These are phyloP conservation scores for Pseudobourletiella spinata DNA, from an alignment of 1,140 invertebrate species.

Conservation along the genomic window DNA sequence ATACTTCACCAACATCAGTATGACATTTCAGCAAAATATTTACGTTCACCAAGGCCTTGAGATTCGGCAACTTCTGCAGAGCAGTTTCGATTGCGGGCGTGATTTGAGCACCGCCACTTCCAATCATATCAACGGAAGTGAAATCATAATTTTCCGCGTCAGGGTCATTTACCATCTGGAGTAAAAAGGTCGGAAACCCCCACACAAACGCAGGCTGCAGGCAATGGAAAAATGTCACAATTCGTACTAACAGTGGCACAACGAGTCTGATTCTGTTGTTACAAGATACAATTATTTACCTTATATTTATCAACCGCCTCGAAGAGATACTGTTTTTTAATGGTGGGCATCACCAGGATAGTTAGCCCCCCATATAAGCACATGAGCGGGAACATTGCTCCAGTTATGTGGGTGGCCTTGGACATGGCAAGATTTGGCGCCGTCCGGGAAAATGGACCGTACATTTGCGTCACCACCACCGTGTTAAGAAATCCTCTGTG, in stretches of 20 bases:
- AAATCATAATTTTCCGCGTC: conserved; percentile 2
- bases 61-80: not conserved
- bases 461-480: not conserved
- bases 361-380: not conserved
- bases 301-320: conserved; percentile 18
- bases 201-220: conserved; percentile 8
- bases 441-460: not conserved
- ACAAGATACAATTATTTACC: conserved; percentile 7
- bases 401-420: conserved; percentile 18
- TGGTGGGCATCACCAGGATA: not conserved
- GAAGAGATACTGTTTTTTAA: conserved; percentile 13
- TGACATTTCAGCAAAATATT: too few relatives aligned
- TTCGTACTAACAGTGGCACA: not conserved
- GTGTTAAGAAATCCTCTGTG: conserved; percentile 2
- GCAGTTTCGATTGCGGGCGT: conserved; percentile 2
- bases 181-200: conserved; percentile 15
- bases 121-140: not conserved
- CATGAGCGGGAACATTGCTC: not conserved
- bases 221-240: not conserved
- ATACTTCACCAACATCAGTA: too few relatives aligned
- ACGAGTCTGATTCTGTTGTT: not conserved
- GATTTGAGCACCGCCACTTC: conserved; percentile 7
- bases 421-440: conserved; percentile 5
- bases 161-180: not conserved
- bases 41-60: conserved; percentile 7